Evolutionary conservation across 2,888 invertebrate genomes (phyloP).

Genomic region (Cepaea hortensis): DNA sequence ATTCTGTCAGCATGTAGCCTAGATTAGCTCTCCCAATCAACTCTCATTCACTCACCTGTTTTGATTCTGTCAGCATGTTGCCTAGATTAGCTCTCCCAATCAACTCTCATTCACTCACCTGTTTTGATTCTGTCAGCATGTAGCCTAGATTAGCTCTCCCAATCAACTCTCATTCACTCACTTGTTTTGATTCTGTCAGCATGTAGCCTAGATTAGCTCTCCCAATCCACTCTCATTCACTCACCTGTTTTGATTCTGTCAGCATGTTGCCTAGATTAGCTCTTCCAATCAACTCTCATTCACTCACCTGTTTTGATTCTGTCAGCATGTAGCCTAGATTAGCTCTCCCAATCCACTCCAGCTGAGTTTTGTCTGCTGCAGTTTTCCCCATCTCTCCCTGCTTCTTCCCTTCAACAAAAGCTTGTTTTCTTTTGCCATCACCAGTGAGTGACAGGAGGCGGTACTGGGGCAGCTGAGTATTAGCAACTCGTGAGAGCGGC

Average conservation of each 20-base stretch:
- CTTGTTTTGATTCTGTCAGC: conserved; percentile 63
- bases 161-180: conserved; percentile 69
- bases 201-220: conserved; percentile 59
- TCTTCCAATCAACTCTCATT: conserved; percentile 61
- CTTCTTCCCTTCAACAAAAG: conserved; percentile 56
- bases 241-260: conserved; percentile 65
- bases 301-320: conserved; percentile 49
- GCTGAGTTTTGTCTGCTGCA: conserved; percentile 63
- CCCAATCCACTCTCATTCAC: conserved; percentile 64
- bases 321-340: conserved; percentile 64
- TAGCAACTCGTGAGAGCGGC: conserved; percentile 65
- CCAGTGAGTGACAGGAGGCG: conserved; percentile 68
- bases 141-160: conserved; percentile 71
- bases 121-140: conserved; percentile 48
- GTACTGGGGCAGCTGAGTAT: conserved; percentile 63
- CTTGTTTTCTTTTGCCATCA: conserved; percentile 70
- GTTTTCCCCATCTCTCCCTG: conserved; percentile 65
- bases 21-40: conserved; percentile 53
- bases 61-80: conserved; percentile 56
- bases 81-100: conserved; percentile 70
- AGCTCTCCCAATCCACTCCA: conserved; percentile 71
- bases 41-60: conserved; percentile 42
- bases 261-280: conserved; percentile 57
- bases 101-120: conserved; percentile 50
- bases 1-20: conserved; percentile 64